A percentile compares a stretch with the other conserved stretches of the same genome.
These are phyloP conservation scores for Grammomys dolichurus DNA, from an alignment of 2,113 vertebrate species.

Conservation along the genomic window DNA sequence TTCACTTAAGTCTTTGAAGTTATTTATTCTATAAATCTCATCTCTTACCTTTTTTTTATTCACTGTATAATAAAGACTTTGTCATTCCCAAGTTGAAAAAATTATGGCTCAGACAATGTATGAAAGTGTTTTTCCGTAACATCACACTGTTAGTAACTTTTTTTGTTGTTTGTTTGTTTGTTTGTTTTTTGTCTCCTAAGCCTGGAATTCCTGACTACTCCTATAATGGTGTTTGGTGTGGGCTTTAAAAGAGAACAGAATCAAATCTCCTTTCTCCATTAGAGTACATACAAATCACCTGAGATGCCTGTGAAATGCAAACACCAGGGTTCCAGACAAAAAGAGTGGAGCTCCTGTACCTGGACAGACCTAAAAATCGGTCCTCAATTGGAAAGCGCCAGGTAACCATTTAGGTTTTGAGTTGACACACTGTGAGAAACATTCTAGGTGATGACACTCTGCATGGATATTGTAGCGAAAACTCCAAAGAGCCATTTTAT, in stretches of 20 bases:
- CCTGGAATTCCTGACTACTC: neutral
- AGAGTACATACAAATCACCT: neutral
- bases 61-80: neutral
- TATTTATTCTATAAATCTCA: neutral
- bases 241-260: neutral
- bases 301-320: neutral
- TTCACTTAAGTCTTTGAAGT: neutral
- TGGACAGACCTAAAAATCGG: neutral
- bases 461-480: neutral
- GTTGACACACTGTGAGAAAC: neutral
- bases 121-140: neutral
- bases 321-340: too few relatives aligned
- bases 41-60: neutral
- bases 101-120: neutral
- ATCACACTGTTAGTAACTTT: neutral
- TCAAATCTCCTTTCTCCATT: neutral
- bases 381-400: neutral
- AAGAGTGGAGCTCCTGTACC: neutral
- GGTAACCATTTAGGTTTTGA: neutral
- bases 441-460: neutral
- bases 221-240: neutral
- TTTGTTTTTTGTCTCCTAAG: neutral
- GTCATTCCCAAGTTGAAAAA: neutral
- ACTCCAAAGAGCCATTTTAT: constrained; percentile 24
- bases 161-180: too few relatives aligned